A percentile compares a stretch with the other conserved stretches of the same genome.
Conservation (phyloP, 2,888 invertebrate species). For the Hofmannophila pseudospretella region DNA sequence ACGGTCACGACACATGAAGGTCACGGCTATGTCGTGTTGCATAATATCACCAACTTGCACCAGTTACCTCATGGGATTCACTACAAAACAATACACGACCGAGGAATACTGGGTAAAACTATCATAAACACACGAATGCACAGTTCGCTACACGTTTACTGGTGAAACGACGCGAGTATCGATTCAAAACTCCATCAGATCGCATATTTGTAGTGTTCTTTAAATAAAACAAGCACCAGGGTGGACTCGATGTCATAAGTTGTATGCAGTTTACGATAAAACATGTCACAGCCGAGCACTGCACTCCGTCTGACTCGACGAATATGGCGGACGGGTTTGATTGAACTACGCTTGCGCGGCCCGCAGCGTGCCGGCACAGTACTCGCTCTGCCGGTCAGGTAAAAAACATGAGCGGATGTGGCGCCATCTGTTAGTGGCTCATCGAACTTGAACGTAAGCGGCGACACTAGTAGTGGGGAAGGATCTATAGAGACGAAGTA, state of each 20-base stretch:
- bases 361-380: slow-evolving; percentile 44
- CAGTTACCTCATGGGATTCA: slow-evolving; percentile 54
- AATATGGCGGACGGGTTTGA: slow-evolving; percentile 76
- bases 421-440: slow-evolving; percentile 40
- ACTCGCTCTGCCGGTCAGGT: too few species aligned
- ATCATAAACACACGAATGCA: slow-evolving; percentile 75
- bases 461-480: neutral
- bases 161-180: slow-evolving; percentile 59
- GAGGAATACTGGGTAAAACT: slow-evolving; percentile 63
- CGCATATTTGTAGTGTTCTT: slow-evolving; percentile 58
- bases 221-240: slow-evolving; percentile 54
- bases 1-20: slow-evolving; percentile 69
- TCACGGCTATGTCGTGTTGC: slow-evolving; percentile 72
- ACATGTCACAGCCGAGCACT: slow-evolving; percentile 72
- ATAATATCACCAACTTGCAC: slow-evolving; percentile 65
- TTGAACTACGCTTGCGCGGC: slow-evolving; percentile 73
- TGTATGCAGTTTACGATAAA: slow-evolving; percentile 68
- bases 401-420: slow-evolving; percentile 40
- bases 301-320: slow-evolving; percentile 75
- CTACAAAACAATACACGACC: slow-evolving; percentile 61
- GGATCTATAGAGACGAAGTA: neutral
- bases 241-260: slow-evolving; percentile 55
- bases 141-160: slow-evolving; percentile 72
- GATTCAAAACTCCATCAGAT: slow-evolving; percentile 51
- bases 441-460: slow-evolving; percentile 22